phyloP scores from a whole-genome alignment of 2,888 invertebrate species.

The Xestia rhomboidea region DNA sequence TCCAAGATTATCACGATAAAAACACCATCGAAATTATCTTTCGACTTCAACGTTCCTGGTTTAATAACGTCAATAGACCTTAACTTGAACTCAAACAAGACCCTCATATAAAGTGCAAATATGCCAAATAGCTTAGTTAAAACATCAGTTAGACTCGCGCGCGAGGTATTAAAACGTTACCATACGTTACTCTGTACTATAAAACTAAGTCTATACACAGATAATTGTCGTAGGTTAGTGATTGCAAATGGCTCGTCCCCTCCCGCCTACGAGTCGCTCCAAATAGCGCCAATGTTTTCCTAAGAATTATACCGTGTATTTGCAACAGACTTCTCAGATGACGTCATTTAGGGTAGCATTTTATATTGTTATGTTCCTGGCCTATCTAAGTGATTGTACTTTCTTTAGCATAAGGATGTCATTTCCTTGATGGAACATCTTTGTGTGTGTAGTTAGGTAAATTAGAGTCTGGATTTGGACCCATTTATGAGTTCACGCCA shows the following conservation, averaged over 20 bases:
- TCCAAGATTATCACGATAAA: neutral
- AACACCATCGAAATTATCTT: neutral
- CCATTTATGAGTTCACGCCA: neutral
- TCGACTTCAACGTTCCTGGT: neutral
- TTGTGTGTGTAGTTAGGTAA: neutral
- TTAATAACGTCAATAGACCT: neutral
- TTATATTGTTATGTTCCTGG: neutral
- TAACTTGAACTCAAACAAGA: neutral
- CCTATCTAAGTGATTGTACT: slow-evolving; percentile 6
- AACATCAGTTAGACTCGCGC: neutral
- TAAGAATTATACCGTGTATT: slow-evolving; percentile 35
- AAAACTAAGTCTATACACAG: slow-evolving; percentile 17
- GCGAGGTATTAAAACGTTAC: slow-evolving; percentile 7
- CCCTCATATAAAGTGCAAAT: neutral
- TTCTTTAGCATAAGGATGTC: slow-evolving; percentile 25
- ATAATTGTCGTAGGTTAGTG: slow-evolving; percentile 62
- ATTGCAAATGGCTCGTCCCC: slow-evolving; percentile 44
- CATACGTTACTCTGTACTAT: slow-evolving; percentile 1
- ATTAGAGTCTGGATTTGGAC: neutral
- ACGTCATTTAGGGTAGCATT: slow-evolving; percentile 13
- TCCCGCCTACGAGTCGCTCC: slow-evolving; percentile 23
- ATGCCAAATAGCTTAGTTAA: neutral
- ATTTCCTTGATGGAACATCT: neutral
- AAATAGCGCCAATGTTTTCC: slow-evolving; percentile 40
- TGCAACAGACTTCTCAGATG: slow-evolving; percentile 32